These are phyloP conservation scores for Ciona savignyi DNA, from an alignment of 23 tunicate species.

Conservation along the genomic window DNA sequence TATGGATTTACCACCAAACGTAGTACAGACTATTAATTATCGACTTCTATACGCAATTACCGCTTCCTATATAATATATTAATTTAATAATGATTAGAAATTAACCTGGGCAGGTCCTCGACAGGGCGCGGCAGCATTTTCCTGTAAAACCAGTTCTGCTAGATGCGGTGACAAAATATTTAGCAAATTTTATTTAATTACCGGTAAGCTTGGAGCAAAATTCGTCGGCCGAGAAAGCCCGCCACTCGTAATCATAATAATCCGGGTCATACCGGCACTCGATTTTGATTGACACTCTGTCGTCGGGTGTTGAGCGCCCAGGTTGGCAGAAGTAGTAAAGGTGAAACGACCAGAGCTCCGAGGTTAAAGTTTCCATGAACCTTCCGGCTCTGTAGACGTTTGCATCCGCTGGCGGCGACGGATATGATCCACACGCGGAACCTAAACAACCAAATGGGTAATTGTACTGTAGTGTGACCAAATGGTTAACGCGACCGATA, in stretches of 20 bases:
- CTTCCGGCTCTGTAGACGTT: conserved; percentile 19
- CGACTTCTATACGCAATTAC: no score
- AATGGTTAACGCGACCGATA: no score
- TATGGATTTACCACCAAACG: no score
- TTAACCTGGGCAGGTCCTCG: not conserved
- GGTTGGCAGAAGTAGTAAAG: conserved; percentile 44
- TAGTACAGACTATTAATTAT: no score
- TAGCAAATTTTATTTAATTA: not conserved
- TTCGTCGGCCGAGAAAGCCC: conserved; percentile 7
- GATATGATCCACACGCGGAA: conserved; percentile 16
- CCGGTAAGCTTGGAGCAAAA: conserved; percentile 9
- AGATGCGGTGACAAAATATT: not conserved
- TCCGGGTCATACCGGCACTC: conserved; percentile 47
- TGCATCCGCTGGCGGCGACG: not conserved
- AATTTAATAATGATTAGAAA: no score
- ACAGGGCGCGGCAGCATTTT: not conserved
- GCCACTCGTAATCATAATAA: conserved; percentile 52
- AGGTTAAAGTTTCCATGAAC: conserved; percentile 31
- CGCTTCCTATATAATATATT: no score
- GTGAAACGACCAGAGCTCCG: conserved; percentile 31
- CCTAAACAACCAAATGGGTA: no score
- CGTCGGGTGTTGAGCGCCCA: conserved; percentile 13
- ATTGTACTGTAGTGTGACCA: no score
- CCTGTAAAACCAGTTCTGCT: not conserved
- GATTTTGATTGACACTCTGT: conserved; percentile 15